Evolutionary conservation across 2,113 vertebrate genomes (phyloP).

Genomic region (Tauraco erythrolophus): DNA sequence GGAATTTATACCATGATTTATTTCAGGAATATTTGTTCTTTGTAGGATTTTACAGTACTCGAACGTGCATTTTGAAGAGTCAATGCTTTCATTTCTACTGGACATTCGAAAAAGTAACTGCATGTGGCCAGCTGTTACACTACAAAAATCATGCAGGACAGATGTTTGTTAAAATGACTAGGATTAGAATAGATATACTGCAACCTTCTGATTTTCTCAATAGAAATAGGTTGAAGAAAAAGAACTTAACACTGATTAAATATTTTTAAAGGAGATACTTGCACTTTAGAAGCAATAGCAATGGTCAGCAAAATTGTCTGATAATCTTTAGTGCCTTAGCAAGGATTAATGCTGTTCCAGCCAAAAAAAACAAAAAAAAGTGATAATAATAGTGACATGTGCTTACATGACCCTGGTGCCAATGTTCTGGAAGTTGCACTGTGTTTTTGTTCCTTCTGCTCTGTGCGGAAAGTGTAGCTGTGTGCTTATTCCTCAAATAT

Average conservation of each 20-base stretch:
- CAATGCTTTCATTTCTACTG: neutral
- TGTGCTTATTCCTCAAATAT: neutral
- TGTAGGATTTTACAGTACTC: neutral
- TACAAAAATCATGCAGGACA: neutral
- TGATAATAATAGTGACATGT: neutral
- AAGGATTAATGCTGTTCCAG: neutral
- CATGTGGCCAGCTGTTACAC: neutral
- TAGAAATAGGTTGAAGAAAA: neutral
- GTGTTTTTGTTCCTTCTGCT: neutral
- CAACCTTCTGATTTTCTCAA: neutral
- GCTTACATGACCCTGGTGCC: neutral
- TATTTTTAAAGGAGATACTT: neutral
- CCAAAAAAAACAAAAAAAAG: neutral
- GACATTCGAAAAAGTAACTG: neutral
- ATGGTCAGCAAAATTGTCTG: neutral
- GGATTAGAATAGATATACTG: neutral
- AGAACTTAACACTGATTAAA: neutral
- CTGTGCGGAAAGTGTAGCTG: neutral
- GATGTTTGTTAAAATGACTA: slow-evolving; percentile 1
- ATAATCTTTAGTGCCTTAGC: neutral
- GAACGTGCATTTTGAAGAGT: neutral
- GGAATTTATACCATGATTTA: neutral
- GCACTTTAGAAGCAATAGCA: neutral
- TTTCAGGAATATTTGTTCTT: neutral
- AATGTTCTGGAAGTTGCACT: neutral